Percentiles rank a stretch among this genome's conserved stretches.
Conservation (phyloP, 2,888 invertebrate genomes). For the Pristionchus mayeri region DNA sequence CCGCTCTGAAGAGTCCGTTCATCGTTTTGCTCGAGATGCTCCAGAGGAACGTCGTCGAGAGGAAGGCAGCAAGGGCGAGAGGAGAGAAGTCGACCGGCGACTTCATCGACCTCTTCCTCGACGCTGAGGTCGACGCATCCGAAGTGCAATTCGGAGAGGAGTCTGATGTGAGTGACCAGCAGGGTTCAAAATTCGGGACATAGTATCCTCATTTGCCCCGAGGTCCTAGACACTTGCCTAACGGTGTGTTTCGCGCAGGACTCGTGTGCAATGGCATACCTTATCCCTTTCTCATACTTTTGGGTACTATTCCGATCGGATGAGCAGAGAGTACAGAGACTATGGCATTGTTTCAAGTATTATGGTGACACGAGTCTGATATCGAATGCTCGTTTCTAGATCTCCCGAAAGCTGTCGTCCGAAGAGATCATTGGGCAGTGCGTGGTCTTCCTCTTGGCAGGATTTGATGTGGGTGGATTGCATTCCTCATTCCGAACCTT, state of each 20-base stretch:
- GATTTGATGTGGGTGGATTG: no score
- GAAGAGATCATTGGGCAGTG: slow-evolving; percentile 68
- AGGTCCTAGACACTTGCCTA: background rate
- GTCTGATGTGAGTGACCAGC: background rate
- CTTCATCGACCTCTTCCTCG: slow-evolving; percentile 17
- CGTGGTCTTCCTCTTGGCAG: slow-evolving; percentile 70
- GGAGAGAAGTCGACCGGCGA: background rate
- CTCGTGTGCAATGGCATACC: no score
- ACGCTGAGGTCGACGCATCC: background rate
- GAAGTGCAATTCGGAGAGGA: slow-evolving; percentile 20
- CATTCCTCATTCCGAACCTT: no score
- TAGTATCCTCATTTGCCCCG: background rate
- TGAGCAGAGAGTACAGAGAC: no score
- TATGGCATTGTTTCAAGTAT: no score
- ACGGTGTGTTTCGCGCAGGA: no score
- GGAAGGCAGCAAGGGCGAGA: background rate
- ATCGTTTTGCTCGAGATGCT: background rate
- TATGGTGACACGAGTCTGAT: no score
- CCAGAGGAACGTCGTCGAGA: background rate
- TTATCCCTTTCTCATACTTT: no score
- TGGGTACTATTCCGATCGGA: background rate
- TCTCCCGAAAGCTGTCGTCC: slow-evolving; percentile 54
- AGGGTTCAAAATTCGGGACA: no score
- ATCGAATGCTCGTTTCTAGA: background rate
- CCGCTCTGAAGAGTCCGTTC: background rate